Percentiles rank a stretch among this genome's conserved stretches.
Evolutionary conservation across 1,140 invertebrate genomes (phyloP).

Genomic region (Mya arenaria): DNA sequence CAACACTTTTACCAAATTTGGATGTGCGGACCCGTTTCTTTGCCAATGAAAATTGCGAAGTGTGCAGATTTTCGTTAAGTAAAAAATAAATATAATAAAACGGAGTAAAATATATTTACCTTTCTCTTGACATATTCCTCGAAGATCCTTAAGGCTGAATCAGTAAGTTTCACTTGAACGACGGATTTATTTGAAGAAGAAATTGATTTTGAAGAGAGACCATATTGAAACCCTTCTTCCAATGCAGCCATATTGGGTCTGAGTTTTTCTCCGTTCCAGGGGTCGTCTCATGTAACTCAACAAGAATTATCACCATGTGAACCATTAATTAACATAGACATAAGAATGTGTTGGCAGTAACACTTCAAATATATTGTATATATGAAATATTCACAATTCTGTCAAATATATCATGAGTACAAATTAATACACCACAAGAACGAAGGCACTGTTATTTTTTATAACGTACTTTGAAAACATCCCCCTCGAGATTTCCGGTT

Average conservation of each 20-base stretch:
- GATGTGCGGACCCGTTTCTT: too few species aligned
- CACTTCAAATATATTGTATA: too few species aligned
- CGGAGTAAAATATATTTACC: slow-evolving; percentile 82
- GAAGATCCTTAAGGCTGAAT: slow-evolving; percentile 94
- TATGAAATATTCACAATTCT: too few species aligned
- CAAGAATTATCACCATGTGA: too few species aligned
- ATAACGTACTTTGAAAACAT: too few species aligned
- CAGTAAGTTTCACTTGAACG: slow-evolving; percentile 96
- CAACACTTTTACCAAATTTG: too few species aligned
- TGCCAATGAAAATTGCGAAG: slow-evolving; percentile 32
- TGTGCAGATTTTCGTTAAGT: slow-evolving; percentile 13
- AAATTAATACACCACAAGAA: too few species aligned
- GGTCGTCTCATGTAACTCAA: slow-evolving; percentile 5
- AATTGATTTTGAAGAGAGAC: slow-evolving; percentile 93
- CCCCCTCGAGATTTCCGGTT: too few species aligned
- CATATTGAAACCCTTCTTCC: slow-evolving; percentile 96
- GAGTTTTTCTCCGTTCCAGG: slow-evolving; percentile 11
- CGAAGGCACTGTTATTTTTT: too few species aligned
- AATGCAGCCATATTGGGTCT: slow-evolving; percentile 90
- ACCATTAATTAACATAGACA: too few species aligned
- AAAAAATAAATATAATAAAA: background rate
- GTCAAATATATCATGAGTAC: too few species aligned
- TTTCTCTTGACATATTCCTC: slow-evolving; percentile 93
- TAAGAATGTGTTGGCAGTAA: too few species aligned
- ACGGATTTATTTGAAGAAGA: slow-evolving; percentile 93